These are phyloP conservation scores for Oceanites oceanicus DNA, from an alignment of 2,113 vertebrate genomes.

Conservation along the genomic window DNA sequence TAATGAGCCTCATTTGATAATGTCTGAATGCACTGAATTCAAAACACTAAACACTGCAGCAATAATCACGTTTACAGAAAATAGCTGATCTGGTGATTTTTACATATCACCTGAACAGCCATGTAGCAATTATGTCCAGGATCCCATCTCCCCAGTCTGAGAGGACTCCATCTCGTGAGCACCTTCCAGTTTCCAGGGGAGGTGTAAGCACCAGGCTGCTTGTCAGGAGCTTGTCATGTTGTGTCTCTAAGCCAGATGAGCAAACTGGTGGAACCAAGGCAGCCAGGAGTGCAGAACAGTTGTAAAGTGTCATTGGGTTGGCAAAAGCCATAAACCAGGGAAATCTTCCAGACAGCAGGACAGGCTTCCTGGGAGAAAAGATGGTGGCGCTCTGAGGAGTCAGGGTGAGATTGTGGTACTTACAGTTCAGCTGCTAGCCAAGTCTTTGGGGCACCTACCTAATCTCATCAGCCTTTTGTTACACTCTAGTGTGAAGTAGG, in stretches of 20 bases:
- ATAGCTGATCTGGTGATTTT: background rate
- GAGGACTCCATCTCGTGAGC: background rate
- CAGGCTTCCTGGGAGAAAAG: background rate
- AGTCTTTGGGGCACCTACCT: background rate
- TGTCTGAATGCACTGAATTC: background rate
- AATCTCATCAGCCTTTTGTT: background rate
- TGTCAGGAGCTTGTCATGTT: background rate
- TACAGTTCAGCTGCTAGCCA: background rate
- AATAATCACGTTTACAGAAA: background rate
- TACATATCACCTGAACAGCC: accelerated
- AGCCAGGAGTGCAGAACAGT: background rate
- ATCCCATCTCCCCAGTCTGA: background rate
- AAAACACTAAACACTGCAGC: background rate
- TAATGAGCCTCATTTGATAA: background rate
- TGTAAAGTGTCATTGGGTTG: background rate
- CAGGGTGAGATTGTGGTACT: background rate
- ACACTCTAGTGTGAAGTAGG: accelerated
- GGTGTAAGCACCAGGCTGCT: no score
- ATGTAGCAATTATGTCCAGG: accelerated
- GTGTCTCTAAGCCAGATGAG: background rate
- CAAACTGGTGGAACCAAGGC: background rate
- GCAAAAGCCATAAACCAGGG: background rate
- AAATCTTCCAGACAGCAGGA: background rate
- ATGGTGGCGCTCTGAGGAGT: background rate
- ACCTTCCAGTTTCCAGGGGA: background rate